A percentile compares a stretch with the other conserved stretches of the same genome.
These are phyloP conservation scores for Cyaniris semiargus DNA, from an alignment of 2,888 invertebrate species.

Conservation along the genomic window DNA sequence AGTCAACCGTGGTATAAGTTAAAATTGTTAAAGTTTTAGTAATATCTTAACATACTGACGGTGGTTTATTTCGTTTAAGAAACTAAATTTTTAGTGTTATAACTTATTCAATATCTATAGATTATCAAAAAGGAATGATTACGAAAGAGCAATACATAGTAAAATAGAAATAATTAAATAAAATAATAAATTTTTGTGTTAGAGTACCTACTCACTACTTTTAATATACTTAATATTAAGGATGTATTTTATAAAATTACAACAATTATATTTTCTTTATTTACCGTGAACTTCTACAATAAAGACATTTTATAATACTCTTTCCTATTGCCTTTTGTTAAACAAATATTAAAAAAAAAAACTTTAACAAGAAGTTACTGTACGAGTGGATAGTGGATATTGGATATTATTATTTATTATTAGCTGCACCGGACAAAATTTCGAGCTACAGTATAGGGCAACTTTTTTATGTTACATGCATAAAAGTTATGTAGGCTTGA, in stretches of 20 bases:
- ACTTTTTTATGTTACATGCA: constrained; percentile 35
- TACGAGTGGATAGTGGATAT: too few relatives aligned
- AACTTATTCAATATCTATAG: not conserved
- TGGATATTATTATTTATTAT: not conserved
- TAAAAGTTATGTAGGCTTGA: not conserved
- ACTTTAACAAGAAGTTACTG: not conserved
- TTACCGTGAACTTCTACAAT: not conserved
- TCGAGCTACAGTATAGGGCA: constrained; percentile 49
- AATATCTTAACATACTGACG: constrained; percentile 27
- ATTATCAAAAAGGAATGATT: constrained; percentile 41
- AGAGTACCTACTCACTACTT: not conserved
- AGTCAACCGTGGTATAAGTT: not conserved
- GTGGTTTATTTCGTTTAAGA: constrained; percentile 32
- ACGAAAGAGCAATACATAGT: constrained; percentile 31
- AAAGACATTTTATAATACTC: not conserved
- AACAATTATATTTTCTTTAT: not conserved
- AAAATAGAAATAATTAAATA: not conserved
- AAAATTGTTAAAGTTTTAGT: constrained; percentile 16
- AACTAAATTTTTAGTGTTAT: constrained; percentile 18
- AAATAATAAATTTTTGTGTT: constrained; percentile 9
- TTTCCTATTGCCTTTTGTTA: not conserved
- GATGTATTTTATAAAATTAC: not conserved
- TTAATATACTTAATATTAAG: not conserved
- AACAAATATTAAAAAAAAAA: too few relatives aligned
- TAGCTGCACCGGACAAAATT: constrained; percentile 46